Evolutionary conservation across 2,113 vertebrate genomes (phyloP).

Genomic region (Falco punctatus): DNA sequence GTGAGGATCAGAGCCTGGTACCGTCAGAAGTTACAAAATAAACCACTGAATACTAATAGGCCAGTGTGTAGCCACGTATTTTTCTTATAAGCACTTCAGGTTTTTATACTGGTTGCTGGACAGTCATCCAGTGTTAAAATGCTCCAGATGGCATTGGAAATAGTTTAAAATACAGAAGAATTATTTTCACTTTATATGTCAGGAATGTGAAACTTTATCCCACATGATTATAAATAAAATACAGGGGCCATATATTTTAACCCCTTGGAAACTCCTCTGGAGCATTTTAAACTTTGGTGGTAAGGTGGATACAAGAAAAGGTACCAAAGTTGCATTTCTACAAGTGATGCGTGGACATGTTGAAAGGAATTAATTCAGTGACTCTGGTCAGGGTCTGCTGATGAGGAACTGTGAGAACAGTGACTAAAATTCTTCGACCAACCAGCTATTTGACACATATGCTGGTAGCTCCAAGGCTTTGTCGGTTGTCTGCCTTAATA

Average conservation of each 20-base stretch:
- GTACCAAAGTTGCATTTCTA: neutral
- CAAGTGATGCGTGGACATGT: neutral
- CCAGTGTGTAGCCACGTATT: neutral
- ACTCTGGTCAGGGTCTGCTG: neutral
- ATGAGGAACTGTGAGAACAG: constrained; percentile 2
- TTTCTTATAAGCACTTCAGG: neutral
- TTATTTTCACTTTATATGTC: constrained; percentile 4
- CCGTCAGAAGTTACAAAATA: constrained; percentile 40
- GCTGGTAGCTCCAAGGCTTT: constrained; percentile 22
- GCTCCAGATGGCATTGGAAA: constrained; percentile 31
- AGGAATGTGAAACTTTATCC: neutral
- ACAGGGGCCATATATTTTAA: neutral
- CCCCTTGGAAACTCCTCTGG: neutral
- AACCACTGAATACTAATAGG: constrained; percentile 31
- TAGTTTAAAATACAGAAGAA: constrained; percentile 10
- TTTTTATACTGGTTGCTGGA: constrained; percentile 6
- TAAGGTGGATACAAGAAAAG: neutral
- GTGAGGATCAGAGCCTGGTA: neutral
- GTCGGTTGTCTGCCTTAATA: constrained; percentile 21
- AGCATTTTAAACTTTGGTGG: neutral
- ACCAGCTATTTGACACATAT: constrained; percentile 24
- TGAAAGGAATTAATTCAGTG: neutral
- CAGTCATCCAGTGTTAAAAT: constrained; percentile 3
- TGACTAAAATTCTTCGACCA: constrained; percentile 5
- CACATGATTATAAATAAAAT: neutral